Conservation (phyloP, 2,113 vertebrate genomes). For the Chaetodon auriga region DNA sequence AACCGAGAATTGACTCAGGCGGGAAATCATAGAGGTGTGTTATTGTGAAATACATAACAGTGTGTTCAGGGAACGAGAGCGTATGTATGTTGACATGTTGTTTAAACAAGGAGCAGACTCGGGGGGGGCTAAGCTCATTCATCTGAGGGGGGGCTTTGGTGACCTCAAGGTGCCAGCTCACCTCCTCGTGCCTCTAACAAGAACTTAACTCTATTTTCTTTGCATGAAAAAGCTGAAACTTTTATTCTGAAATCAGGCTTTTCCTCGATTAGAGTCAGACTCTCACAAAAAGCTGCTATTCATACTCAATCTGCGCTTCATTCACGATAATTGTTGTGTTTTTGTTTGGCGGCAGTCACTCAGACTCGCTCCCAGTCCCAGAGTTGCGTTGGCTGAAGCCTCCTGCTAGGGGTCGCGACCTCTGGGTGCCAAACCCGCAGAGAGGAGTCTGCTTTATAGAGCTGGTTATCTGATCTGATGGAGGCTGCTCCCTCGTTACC, state of each 20-base stretch:
- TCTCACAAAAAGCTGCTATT: slow-evolving; percentile 1
- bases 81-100: slow-evolving; percentile 69
- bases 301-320: slow-evolving; percentile 10
- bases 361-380: slow-evolving; percentile 31
- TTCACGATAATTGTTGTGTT: slow-evolving; percentile 43
- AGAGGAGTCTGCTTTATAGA: slow-evolving; percentile 78
- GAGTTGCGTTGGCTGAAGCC: slow-evolving; percentile 63
- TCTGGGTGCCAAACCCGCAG: slow-evolving; percentile 83
- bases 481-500: slow-evolving; percentile 83
- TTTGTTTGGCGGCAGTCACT: slow-evolving; percentile 53
- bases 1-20: slow-evolving; percentile 67
- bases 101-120: slow-evolving; percentile 61
- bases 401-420: slow-evolving; percentile 81
- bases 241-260: slow-evolving; percentile 27
- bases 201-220: slow-evolving; percentile 19
- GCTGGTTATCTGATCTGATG: slow-evolving; percentile 84
- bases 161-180: slow-evolving; percentile 69
- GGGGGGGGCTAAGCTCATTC: slow-evolving; percentile 37
- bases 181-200: slow-evolving; percentile 29
- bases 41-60: slow-evolving; percentile 55
- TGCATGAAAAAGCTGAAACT: neutral
- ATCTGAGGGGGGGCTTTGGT: slow-evolving; percentile 36
- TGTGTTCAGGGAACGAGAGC: slow-evolving; percentile 36
- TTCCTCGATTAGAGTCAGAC: neutral
- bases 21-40: slow-evolving; percentile 67